These are phyloP conservation scores for Archaeoteleia sp. DNA, from an alignment of 2,888 invertebrate species.

Conservation along the genomic window DNA sequence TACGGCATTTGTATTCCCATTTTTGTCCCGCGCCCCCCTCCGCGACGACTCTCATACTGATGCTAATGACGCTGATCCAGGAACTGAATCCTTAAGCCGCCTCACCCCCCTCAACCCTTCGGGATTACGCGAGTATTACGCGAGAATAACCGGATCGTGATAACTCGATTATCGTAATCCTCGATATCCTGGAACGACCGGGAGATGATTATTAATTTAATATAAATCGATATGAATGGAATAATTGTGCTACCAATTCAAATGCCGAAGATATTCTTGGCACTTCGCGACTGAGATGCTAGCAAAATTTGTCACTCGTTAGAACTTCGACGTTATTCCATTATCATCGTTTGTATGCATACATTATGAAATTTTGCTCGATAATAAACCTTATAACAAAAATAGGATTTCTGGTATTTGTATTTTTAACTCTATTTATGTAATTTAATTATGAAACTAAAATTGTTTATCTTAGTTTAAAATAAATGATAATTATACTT, in stretches of 20 bases:
- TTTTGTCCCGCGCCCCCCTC: conserved; percentile 67
- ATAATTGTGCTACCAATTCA: conserved; percentile 28
- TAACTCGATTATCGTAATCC: conserved; percentile 53
- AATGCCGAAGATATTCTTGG: conserved; percentile 12
- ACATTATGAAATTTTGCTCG: no score
- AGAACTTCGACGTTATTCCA: conserved; percentile 2
- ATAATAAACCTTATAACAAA: no score
- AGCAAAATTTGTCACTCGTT: conserved; percentile 16
- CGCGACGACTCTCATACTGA: conserved; percentile 63
- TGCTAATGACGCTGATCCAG: conserved; percentile 54
- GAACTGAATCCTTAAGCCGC: conserved; percentile 19
- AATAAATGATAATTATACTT: no score
- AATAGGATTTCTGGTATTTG: no score
- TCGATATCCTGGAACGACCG: conserved; percentile 30
- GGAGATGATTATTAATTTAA: conserved; percentile 52
- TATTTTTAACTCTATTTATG: no score
- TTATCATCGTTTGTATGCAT: no score
- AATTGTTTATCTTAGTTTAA: no score
- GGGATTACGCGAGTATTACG: conserved; percentile 51
- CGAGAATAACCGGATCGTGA: conserved; percentile 49
- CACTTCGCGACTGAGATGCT: conserved; percentile 13
- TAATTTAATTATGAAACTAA: no score
- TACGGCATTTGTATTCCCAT: conserved; percentile 69
- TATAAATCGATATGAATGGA: conserved; percentile 42
- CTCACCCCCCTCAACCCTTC: conserved; percentile 25